These are phyloP conservation scores for Mesocricetus auratus DNA, from an alignment of 2,113 vertebrate species.

Conservation along the genomic window DNA sequence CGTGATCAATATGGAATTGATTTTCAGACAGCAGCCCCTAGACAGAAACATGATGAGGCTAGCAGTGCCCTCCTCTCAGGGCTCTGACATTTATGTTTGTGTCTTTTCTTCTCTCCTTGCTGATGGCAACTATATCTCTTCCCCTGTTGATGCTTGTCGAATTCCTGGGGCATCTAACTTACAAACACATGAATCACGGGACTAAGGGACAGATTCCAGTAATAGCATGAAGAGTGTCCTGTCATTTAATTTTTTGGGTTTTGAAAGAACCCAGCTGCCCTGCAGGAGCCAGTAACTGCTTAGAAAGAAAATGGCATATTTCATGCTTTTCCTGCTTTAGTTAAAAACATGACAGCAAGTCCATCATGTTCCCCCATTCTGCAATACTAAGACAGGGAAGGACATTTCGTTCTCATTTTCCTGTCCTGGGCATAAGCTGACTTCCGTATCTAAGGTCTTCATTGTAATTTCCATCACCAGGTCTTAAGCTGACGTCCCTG, in stretches of 20 bases:
- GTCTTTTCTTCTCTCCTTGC: slow-evolving; percentile 30
- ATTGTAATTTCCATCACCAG: not conserved
- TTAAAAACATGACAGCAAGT: slow-evolving; percentile 9
- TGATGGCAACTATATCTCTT: not conserved
- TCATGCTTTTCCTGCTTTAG: not conserved
- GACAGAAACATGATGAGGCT: not conserved
- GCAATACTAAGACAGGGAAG: not conserved
- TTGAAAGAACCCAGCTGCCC: slow-evolving; percentile 9
- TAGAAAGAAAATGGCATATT: slow-evolving; percentile 30
- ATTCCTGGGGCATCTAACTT: slow-evolving; percentile 57
- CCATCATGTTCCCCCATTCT: not conserved
- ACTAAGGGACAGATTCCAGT: not conserved
- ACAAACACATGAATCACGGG: not conserved
- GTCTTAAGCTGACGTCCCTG: not conserved
- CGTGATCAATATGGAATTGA: not conserved
- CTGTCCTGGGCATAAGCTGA: not conserved
- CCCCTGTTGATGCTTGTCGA: not conserved
- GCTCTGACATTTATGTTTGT: slow-evolving; percentile 2
- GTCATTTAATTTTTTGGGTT: slow-evolving; percentile 16
- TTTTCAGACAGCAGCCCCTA: not conserved
- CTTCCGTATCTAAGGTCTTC: not conserved
- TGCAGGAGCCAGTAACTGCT: slow-evolving; percentile 48
- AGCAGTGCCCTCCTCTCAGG: not conserved
- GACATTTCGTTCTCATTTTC: not conserved
- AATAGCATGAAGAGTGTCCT: not conserved